Evolutionary conservation across 2,888 invertebrate genomes (phyloP), one percentile per base, ranked within the genome.

Genomic region (Dastarcus helophoroides): DNA sequence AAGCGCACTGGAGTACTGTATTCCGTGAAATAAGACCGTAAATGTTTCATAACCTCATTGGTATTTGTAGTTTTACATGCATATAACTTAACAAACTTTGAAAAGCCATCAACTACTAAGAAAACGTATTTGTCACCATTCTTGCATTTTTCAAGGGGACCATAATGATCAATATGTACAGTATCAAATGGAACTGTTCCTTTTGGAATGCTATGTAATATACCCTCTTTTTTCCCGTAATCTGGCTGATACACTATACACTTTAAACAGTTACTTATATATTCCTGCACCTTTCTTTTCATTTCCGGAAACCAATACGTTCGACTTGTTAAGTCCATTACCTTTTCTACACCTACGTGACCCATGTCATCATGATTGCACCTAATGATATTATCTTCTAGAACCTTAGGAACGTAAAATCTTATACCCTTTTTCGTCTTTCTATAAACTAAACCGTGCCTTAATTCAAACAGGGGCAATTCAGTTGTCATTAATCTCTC

Each of bases 251-350:
- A 46, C 10, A 34, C 34, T 3, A 52, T 39, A 35, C 51, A 54
- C 28, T 44, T 46, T 14, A 53, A 19, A 33, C 49, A 52, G 31
- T 44, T 48, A 4, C 8, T 7, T 23, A 52, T 40, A 28, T 50
- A 41, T 13, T 14, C 27, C 26, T 37, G 44, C 4, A 39, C 31
- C 24, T 44, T 41, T 10, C 39, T 30, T 10, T 34, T 44, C 38
- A 52, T 41, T 11, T 43, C 40, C 7, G 48, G 42, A 37, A 54
- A 52, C 46, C 51, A 54, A 38, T 51, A 54, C 12, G 32, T 37
- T 33, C 34, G 31, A 14, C 14, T 37, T 26, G 54, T 28, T 8
- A 39, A 31, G 9, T 49, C 40, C 14, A 43, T 28, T 11, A 41
- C 41, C 37, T 51, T 51, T 3, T 50, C 46, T 7, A 46, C 32